Evolutionary conservation across 2,797 vertebrate genomes (phyloP).

Genomic region (Nasua narica): DNA sequence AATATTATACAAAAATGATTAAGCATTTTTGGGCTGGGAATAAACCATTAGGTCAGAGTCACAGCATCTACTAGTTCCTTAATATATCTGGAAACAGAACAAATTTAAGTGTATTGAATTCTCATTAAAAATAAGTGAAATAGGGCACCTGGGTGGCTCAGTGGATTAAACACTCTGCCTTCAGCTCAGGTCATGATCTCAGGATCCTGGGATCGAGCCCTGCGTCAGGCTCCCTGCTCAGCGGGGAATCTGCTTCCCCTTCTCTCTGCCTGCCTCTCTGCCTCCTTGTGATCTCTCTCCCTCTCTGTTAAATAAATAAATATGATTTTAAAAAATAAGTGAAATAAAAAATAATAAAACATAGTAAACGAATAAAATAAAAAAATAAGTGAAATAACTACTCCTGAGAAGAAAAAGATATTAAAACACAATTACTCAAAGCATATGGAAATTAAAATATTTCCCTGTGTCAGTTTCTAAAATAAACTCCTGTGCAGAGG

Average conservation of each 20-base stretch:
- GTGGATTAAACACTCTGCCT: too few species aligned
- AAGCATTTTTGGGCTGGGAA: background rate
- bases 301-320: too few species aligned
- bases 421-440: slow-evolving; percentile 36
- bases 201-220: too few species aligned
- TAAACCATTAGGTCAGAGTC: slow-evolving; percentile 7
- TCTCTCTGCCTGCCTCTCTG: too few species aligned
- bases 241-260: too few species aligned
- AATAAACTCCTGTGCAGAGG: background rate
- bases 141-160: too few species aligned
- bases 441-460: slow-evolving; percentile 29
- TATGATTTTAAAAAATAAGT: slow-evolving; percentile 40
- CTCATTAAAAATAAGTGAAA: slow-evolving; percentile 29
- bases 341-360: background rate
- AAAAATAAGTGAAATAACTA: background rate
- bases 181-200: too few species aligned
- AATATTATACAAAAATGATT: background rate
- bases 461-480: background rate
- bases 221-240: too few species aligned
- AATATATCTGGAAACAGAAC: slow-evolving; percentile 12
- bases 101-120: slow-evolving; percentile 32
- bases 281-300: too few species aligned
- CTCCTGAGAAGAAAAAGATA: slow-evolving; percentile 25
- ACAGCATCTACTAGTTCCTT: background rate
- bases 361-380: too few species aligned